Evolutionary conservation across 2,888 invertebrate genomes (phyloP), one percentile per base, ranked within the genome.

Genomic region (Chloromyia formosa): DNA sequence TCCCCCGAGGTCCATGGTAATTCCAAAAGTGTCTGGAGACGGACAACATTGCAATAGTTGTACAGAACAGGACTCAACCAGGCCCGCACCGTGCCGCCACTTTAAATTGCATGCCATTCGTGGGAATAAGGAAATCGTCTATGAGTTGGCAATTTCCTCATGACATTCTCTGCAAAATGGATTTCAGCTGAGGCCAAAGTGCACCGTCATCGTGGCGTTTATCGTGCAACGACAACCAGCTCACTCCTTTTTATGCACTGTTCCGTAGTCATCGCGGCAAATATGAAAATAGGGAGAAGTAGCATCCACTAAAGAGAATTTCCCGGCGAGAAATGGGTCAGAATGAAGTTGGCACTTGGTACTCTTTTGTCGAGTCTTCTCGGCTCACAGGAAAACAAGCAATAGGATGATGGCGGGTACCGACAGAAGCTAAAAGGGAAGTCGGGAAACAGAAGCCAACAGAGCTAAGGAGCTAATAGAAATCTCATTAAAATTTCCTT

Each of bases 401-500:
- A 7, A 49, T 12, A n/a, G 16, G 49, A 49, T 12, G 49, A 49
- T n/a, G 49, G 12, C 16, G 49, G 49, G 5, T 5, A n/a, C 49
- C 49, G 49, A 49, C 49, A 49, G 12, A 49, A 49, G 49, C 49
- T 49, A 49, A 49, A 49, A 49, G 16, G 5, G 12, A 49, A 49
- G 49, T n/a, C 12, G 14, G 10, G 49, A n/a, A 12, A 49, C 49
- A 12, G 49, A 3, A 49, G 10, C 49, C 14, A n/a, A 12, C 12
- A 23, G 22, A 23, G 23, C 60, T 60, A 60, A 60, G 23, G 23
- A 23, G 23, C 60, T 60, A 22, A 60, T 60, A 60, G 23, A 60
- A 60, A 1, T 20, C 60, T 60, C 60, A 60, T 60, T 60, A 60
- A 60, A 60, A 60, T 60, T 60, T 60, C 60, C 60, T 23, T 60